These are phyloP conservation scores for Carduelis carduelis DNA, from an alignment of 2,797 vertebrate species.

Conservation along the genomic window DNA sequence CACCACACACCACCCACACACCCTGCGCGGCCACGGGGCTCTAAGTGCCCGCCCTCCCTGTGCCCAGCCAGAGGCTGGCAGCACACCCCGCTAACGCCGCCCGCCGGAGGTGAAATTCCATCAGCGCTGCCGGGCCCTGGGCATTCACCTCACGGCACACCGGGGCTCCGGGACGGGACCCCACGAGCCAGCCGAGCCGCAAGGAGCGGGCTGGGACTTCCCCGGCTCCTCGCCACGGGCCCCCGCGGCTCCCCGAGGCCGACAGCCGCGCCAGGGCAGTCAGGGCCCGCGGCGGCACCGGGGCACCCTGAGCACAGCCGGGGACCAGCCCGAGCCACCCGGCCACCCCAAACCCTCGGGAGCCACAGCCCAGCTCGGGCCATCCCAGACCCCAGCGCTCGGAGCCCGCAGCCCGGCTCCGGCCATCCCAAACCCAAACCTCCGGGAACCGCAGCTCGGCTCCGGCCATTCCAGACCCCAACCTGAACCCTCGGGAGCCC, in stretches of 20 bases:
- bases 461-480: neutral
- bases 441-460: neutral
- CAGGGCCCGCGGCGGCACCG: neutral
- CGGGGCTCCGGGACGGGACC: rapidly evolving
- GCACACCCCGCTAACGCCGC: rapidly evolving
- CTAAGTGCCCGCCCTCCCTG: rapidly evolving
- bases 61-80: neutral
- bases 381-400: rapidly evolving
- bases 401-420: rapidly evolving
- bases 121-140: neutral
- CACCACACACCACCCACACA: neutral
- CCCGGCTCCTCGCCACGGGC: neutral
- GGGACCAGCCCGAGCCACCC: neutral
- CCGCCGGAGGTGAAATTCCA: neutral
- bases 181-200: neutral
- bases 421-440: neutral
- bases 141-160: neutral
- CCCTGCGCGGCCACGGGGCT: neutral
- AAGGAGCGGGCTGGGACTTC: rapidly evolving
- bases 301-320: neutral
- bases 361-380: neutral
- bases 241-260: neutral
- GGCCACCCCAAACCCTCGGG: neutral
- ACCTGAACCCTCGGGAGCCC: neutral
- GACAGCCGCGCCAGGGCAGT: neutral